Evolutionary conservation across 2,888 invertebrate genomes (phyloP).

Genomic region (Corbicula japonica): DNA sequence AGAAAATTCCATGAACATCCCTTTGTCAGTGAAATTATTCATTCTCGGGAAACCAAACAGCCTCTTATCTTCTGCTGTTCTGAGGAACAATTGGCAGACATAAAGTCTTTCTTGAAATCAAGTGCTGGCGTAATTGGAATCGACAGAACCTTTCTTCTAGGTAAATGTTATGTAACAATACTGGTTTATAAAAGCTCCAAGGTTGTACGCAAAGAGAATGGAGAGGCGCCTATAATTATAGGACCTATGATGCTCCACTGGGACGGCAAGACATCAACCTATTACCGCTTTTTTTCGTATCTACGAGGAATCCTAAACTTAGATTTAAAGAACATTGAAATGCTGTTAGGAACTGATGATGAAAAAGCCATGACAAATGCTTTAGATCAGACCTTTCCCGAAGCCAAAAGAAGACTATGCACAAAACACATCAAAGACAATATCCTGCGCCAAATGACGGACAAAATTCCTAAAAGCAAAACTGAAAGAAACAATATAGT

Average conservation of each 20-base stretch:
- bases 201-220: conserved; percentile 12
- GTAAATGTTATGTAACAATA: conserved; percentile 23
- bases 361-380: conserved; percentile 9
- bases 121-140: conserved; percentile 20
- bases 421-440: too few species aligned
- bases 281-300: neutral
- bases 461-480: too few species aligned
- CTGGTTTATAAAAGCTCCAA: conserved; percentile 1
- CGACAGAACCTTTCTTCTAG: conserved; percentile 15
- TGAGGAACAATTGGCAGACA: conserved; percentile 16
- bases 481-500: too few species aligned
- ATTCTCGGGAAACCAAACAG: neutral
- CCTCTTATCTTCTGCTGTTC: neutral
- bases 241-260: conserved; percentile 37
- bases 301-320: neutral
- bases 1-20: conserved; percentile 1
- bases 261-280: conserved; percentile 17
- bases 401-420: neutral
- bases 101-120: conserved; percentile 12
- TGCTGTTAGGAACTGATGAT: conserved; percentile 1
- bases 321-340: neutral
- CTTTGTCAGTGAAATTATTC: neutral
- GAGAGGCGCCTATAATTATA: conserved; percentile 29
- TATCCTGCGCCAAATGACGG: too few species aligned
- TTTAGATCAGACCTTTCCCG: neutral